These are phyloP conservation scores for Caenorhabditis briggsae DNA, from an alignment of 1,140 invertebrate genomes.

Conservation along the genomic window DNA sequence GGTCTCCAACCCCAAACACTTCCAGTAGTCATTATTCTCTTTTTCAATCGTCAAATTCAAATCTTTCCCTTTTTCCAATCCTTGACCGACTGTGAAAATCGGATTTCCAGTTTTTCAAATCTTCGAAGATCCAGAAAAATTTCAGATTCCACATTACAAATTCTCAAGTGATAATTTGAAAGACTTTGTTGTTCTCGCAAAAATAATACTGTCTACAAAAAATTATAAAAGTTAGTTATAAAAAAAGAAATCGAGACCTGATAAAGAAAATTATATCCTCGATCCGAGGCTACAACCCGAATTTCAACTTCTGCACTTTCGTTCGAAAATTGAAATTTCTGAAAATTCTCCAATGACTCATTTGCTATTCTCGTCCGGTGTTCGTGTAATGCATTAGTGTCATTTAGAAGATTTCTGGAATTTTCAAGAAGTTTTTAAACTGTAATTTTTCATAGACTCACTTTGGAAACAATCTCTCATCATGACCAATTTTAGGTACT, in stretches of 20 bases:
- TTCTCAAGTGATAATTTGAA: neutral
- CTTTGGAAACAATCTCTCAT: conserved; percentile 29
- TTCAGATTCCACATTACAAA: conserved; percentile 54
- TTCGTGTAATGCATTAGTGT: neutral
- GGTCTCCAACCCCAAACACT: neutral
- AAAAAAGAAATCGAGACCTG: conserved; percentile 6
- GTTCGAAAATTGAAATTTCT: neutral
- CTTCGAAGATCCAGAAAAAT: conserved; percentile 17
- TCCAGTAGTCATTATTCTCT: conserved; percentile 51
- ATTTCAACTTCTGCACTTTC: neutral
- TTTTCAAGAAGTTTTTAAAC: neutral
- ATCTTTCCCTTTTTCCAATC: neutral
- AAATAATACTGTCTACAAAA: conserved; percentile 9
- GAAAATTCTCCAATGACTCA: neutral
- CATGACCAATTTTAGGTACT: neutral
- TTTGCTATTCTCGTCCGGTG: neutral
- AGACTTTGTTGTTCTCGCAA: neutral
- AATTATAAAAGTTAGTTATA: neutral
- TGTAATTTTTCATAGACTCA: neutral
- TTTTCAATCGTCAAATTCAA: conserved; percentile 14
- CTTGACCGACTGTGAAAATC: neutral
- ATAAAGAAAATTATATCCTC: conserved; percentile 27
- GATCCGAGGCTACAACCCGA: conserved; percentile 31
- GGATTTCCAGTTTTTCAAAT: conserved; percentile 21
- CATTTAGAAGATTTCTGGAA: neutral